phyloP scores from a whole-genome alignment of 1,140 invertebrate species.

The Parapsyche elsis region DNA sequence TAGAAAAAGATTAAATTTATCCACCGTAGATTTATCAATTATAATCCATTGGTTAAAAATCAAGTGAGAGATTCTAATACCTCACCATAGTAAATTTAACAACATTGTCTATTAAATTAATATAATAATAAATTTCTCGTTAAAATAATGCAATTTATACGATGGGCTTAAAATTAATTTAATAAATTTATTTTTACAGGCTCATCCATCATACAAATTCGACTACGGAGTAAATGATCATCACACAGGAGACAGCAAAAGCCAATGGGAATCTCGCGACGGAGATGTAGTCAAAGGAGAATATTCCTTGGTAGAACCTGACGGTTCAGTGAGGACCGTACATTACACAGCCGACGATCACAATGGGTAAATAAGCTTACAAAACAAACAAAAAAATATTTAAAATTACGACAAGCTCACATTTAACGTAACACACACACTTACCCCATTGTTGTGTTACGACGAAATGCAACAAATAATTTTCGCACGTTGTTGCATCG shows the following conservation, averaged over 20 bases:
- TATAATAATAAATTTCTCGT: too few species aligned
- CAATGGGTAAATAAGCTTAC: slow-evolving; percentile 61
- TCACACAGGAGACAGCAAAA: slow-evolving; percentile 63
- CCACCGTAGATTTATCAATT: too few species aligned
- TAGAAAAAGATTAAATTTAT: too few species aligned
- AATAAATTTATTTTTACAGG: slow-evolving; percentile 54
- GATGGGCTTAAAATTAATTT: background rate
- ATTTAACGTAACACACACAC: too few species aligned
- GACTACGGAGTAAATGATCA: slow-evolving; percentile 62
- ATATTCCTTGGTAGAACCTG: slow-evolving; percentile 67
- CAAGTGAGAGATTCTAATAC: too few species aligned
- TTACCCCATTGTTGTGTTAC: too few species aligned
- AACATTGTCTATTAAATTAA: too few species aligned
- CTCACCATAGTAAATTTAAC: too few species aligned
- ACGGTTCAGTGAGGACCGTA: slow-evolving; percentile 68
- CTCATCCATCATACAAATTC: slow-evolving; percentile 64
- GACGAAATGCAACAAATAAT: too few species aligned
- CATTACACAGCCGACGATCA: slow-evolving; percentile 68
- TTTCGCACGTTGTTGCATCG: background rate
- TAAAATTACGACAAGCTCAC: background rate
- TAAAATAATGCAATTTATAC: too few species aligned
- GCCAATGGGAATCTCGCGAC: slow-evolving; percentile 61
- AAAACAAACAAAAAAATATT: background rate
- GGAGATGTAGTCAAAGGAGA: slow-evolving; percentile 60
- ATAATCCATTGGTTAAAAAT: too few species aligned